Evolutionary conservation across 2,797 vertebrate species (phyloP), one percentile per base, ranked within the genome.

Genomic region (Otolemur crassicaudatus): DNA sequence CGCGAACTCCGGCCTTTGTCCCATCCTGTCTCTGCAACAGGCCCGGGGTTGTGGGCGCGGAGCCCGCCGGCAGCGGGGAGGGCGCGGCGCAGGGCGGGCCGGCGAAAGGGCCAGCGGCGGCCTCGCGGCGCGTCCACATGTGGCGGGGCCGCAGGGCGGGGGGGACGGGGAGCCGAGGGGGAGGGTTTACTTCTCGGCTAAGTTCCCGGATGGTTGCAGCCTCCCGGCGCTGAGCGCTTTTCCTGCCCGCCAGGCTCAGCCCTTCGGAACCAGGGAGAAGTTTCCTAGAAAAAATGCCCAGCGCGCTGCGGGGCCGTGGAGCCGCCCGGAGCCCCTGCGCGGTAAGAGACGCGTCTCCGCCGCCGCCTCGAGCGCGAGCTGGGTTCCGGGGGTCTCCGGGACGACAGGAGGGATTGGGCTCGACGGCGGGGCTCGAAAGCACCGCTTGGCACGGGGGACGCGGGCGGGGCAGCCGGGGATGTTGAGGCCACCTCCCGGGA

Each of bases 121-220:
- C 88, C 81, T 82, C 82, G 89, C 88, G 53, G 94, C 77, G 95
- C 91, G 94, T 95, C 94, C 96, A 89, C 94, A 88, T 90, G 97
- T 46, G 96, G 97, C 96, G 86, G 95, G 97, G 94, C 95, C 92
- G 86, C 81, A 19, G 91, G 94, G 49, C 34, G 56, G 89, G 87
- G 92, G 95, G 95, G 94, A 73, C 27, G 29, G 19, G 81, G 95
- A 83, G 86, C 93, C 84, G 88, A 89, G 97, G 81, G 96, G 94
- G 94, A 95, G 94, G 96, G 97, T 43, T 93, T 46, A 90, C 93
- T 77, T 94, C 95, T 49, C 93, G 9, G 94, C 82, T 79, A 97
- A 98, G 96, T 95, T 96, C 97, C 97, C 95, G 96, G 98, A 98
- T 98, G 98, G 97, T 97, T 97, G 98, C 96, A 97, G 98, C 98